Percentiles rank a stretch among this genome's conserved stretches.
These are phyloP conservation scores for Phataginus tricuspis DNA, from an alignment of 2,797 vertebrate species.

Conservation along the genomic window DNA sequence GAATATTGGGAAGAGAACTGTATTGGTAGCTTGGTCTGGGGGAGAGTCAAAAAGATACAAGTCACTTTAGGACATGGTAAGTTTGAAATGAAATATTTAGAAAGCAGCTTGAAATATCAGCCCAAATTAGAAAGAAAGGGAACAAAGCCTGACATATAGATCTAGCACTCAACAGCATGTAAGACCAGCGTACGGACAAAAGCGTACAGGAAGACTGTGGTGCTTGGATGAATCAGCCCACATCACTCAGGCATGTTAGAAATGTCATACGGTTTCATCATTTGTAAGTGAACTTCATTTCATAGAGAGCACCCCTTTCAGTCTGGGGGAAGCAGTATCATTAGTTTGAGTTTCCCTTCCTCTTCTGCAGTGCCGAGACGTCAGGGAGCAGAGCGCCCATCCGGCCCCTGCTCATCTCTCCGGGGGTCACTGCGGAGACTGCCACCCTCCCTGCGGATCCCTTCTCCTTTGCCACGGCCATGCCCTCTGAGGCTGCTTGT, in stretches of 20 bases:
- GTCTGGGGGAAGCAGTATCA: background rate
- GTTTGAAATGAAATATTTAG: slow-evolving; percentile 35
- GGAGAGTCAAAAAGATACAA: background rate
- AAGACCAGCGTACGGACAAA: background rate
- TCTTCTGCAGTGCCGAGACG: background rate
- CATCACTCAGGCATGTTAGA: background rate
- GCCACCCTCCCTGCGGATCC: background rate
- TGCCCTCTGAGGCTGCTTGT: background rate
- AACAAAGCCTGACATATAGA: background rate
- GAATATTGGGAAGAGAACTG: background rate
- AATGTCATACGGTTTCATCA: background rate
- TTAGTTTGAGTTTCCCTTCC: background rate
- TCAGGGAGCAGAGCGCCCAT: background rate
- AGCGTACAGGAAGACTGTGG: background rate
- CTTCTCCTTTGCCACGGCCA: background rate
- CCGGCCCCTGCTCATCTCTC: background rate
- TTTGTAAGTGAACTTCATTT: background rate
- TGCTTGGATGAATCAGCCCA: background rate
- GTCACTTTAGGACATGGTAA: background rate
- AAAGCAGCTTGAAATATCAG: background rate
- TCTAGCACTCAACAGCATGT: background rate
- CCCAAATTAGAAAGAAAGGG: background rate
- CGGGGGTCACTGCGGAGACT: background rate
- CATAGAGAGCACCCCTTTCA: background rate
- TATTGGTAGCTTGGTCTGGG: background rate